Conservation (phyloP, 2,113 vertebrate genomes). For the Apeltes quadracus region DNA sequence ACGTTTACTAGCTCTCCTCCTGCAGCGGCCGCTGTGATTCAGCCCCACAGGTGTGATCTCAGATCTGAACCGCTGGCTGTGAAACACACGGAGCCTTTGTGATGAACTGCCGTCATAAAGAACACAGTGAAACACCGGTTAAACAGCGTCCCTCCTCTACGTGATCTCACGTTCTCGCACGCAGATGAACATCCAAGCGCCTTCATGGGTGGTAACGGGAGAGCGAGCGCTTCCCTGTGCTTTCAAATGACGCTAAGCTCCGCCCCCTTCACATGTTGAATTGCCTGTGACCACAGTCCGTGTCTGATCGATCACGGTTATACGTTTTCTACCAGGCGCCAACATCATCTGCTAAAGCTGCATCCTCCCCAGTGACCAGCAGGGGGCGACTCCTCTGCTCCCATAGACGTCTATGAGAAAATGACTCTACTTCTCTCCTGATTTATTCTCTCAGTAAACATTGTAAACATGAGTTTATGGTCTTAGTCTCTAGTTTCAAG, state of each 20-base stretch:
- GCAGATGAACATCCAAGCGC: slow-evolving; percentile 35
- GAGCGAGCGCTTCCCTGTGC: not conserved
- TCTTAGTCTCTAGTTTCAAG: no score
- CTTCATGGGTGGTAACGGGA: slow-evolving; percentile 1
- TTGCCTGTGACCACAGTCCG: no score
- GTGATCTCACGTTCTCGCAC: slow-evolving; percentile 23
- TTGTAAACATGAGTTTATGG: no score
- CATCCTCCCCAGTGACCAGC: no score
- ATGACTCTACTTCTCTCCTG: no score
- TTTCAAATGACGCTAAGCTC: not conserved
- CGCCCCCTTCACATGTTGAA: not conserved
- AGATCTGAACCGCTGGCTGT: slow-evolving; percentile 25
- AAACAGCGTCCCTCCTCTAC: slow-evolving; percentile 26
- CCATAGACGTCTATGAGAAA: no score
- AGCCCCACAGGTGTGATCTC: slow-evolving; percentile 59
- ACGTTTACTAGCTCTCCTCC: slow-evolving; percentile 32
- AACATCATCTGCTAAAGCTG: no score
- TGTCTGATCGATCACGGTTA: no score
- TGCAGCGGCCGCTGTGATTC: slow-evolving; percentile 52
- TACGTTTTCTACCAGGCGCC: no score
- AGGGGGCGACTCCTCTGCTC: no score
- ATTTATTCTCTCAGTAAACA: no score
- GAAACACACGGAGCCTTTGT: slow-evolving; percentile 45
- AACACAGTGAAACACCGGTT: slow-evolving; percentile 38
- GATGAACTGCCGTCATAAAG: slow-evolving; percentile 40